These are phyloP conservation scores for Endotricha flammealis DNA, from an alignment of 2,888 invertebrate species.

Conservation along the genomic window DNA sequence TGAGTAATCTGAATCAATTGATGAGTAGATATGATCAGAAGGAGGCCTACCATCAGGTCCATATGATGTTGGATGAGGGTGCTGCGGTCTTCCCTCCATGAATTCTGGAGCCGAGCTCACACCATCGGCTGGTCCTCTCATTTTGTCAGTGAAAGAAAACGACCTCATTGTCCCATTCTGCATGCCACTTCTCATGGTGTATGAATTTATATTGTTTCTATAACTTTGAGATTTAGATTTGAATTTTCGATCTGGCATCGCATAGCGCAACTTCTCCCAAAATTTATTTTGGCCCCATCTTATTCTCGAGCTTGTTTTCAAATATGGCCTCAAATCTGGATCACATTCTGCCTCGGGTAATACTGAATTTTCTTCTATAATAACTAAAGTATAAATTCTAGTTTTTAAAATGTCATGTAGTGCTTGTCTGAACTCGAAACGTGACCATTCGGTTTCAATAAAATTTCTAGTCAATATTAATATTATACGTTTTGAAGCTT, in stretches of 20 bases:
- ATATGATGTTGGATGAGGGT: constrained; percentile 60
- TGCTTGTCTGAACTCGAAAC: constrained; percentile 92
- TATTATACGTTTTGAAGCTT: constrained; percentile 91
- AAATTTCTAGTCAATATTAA: constrained; percentile 92
- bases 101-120: constrained; percentile 82
- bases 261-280: constrained; percentile 94
- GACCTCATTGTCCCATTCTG: constrained; percentile 80
- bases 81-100: constrained; percentile 51
- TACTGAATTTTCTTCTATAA: constrained; percentile 90
- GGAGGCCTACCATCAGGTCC: constrained; percentile 83
- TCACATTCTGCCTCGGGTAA: constrained; percentile 90
- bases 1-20: constrained; percentile 93
- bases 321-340: constrained; percentile 90
- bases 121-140: constrained; percentile 52
- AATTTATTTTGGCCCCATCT: constrained; percentile 94
- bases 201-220: constrained; percentile 89
- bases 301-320: constrained; percentile 90
- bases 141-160: constrained; percentile 78
- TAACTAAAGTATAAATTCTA: constrained; percentile 88
- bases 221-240: constrained; percentile 78
- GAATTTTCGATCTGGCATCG: constrained; percentile 86
- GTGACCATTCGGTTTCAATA: constrained; percentile 94
- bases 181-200: constrained; percentile 83
- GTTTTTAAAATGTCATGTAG: constrained; percentile 92
- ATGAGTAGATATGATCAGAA: constrained; percentile 93